Evolutionary conservation across 2,888 invertebrate species (phyloP).

Genomic region (Plusia festucae): DNA sequence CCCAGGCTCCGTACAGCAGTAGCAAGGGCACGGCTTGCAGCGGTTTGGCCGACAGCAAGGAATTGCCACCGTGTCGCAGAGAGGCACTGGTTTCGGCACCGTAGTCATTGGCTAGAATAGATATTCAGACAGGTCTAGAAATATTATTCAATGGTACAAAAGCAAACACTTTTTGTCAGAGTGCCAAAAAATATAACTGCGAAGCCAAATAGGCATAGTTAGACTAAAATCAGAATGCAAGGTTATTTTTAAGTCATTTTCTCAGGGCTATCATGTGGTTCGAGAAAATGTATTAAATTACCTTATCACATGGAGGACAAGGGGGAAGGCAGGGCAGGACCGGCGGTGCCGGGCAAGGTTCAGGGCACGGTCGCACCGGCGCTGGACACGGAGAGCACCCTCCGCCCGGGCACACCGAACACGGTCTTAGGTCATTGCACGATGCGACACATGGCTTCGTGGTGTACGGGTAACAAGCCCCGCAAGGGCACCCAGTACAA

Average conservation of each 20-base stretch:
- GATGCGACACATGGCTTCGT: constrained; percentile 82
- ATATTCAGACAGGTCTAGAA: constrained; percentile 35
- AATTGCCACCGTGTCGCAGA: constrained; percentile 81
- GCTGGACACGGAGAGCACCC: constrained; percentile 85
- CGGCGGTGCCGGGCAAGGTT: constrained; percentile 74
- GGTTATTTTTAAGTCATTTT: constrained; percentile 32
- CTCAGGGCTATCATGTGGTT: constrained; percentile 6
- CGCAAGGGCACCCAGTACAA: constrained; percentile 78
- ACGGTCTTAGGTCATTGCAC: constrained; percentile 74
- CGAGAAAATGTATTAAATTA: constrained; percentile 42
- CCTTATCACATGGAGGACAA: constrained; percentile 84
- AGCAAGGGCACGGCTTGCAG: constrained; percentile 89
- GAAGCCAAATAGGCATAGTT: constrained; percentile 34
- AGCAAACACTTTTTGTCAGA: constrained; percentile 44
- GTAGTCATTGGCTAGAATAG: constrained; percentile 68
- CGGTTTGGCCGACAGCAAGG: constrained; percentile 87
- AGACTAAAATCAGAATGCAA: constrained; percentile 38
- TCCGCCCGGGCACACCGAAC: constrained; percentile 83
- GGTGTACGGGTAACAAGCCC: constrained; percentile 81
- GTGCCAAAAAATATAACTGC: constrained; percentile 51
- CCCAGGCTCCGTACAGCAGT: constrained; percentile 83
- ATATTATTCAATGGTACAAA: constrained; percentile 39
- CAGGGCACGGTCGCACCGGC: constrained; percentile 81
- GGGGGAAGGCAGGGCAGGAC: constrained; percentile 77
- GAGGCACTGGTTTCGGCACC: constrained; percentile 65